phyloP scores from a whole-genome alignment of 2,888 invertebrate genomes.

The Seladonia tumulorum region DNA sequence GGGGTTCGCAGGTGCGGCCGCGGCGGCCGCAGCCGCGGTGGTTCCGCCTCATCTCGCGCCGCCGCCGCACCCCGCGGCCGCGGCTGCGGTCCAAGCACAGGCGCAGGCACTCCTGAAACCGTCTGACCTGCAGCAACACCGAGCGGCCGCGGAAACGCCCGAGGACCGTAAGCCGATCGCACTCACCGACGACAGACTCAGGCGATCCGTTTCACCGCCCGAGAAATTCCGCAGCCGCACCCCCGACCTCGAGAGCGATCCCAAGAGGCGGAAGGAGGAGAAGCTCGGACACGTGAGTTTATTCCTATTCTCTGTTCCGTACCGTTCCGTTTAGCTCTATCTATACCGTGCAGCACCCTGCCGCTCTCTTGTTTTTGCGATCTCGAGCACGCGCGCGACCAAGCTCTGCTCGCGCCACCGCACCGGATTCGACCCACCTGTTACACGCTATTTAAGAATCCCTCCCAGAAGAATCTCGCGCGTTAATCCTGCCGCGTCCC shows the following conservation, averaged over 20 bases:
- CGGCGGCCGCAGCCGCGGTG: constrained; percentile 84
- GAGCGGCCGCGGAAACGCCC: constrained; percentile 84
- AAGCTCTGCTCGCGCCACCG: not conserved
- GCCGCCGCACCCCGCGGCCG: constrained; percentile 85
- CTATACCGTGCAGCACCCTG: not conserved
- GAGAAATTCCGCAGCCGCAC: constrained; percentile 94
- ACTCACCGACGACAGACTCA: constrained; percentile 85
- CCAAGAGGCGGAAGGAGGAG: constrained; percentile 93
- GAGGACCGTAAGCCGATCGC: constrained; percentile 87
- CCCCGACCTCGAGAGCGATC: constrained; percentile 90
- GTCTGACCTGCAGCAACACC: constrained; percentile 85
- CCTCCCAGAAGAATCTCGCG: constrained; percentile 14
- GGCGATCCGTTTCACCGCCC: constrained; percentile 91
- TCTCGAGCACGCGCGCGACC: constrained; percentile 35
- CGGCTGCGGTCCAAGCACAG: constrained; percentile 84
- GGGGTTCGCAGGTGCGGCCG: constrained; percentile 86
- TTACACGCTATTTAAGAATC: constrained; percentile 58
- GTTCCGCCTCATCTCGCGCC: constrained; percentile 86
- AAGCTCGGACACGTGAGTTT: constrained; percentile 93
- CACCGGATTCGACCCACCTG: constrained; percentile 52
- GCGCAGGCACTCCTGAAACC: constrained; percentile 80
- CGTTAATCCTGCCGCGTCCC: constrained; percentile 6
- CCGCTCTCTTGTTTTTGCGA: constrained; percentile 9
- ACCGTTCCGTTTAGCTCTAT: constrained; percentile 11
- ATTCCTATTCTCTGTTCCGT: constrained; percentile 9